Conservation (phyloP, 1,140 invertebrate genomes). For the Teleogryllus occipitalis region DNA sequence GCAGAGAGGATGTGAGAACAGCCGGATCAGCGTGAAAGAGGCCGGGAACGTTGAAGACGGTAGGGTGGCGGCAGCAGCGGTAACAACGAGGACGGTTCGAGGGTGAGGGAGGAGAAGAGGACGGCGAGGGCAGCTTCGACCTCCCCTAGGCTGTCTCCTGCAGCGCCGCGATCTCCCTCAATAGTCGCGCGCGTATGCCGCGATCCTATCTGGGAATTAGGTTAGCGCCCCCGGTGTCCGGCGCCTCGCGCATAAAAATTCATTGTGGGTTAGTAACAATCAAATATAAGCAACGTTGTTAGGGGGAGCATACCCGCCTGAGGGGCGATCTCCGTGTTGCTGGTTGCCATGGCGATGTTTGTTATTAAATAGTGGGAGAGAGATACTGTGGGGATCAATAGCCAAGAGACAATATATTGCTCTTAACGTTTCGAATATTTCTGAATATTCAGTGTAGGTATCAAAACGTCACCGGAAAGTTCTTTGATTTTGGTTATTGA, state of each 20-base stretch:
- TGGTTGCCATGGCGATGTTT: not conserved
- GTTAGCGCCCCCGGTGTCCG: not conserved
- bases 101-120: not conserved
- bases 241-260: not conserved
- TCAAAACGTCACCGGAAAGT: no score
- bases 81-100: not conserved
- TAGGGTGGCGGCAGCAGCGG: no score
- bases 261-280: constrained; percentile 4
- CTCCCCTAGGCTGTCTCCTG: no score
- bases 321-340: not conserved
- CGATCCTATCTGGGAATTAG: not conserved
- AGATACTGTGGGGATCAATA: not conserved
- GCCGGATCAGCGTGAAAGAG: no score
- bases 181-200: not conserved
- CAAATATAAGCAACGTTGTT: not conserved
- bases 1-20: no score
- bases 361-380: not conserved
- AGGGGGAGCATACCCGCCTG: not conserved
- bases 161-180: not conserved
- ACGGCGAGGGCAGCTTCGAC: not conserved
- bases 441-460: no score
- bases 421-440: no score
- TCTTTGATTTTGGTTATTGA: no score
- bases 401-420: no score
- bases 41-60: no score